phyloP scores from a whole-genome alignment of 2,797 vertebrate species.

The Acrocephalus scirpaceus region DNA sequence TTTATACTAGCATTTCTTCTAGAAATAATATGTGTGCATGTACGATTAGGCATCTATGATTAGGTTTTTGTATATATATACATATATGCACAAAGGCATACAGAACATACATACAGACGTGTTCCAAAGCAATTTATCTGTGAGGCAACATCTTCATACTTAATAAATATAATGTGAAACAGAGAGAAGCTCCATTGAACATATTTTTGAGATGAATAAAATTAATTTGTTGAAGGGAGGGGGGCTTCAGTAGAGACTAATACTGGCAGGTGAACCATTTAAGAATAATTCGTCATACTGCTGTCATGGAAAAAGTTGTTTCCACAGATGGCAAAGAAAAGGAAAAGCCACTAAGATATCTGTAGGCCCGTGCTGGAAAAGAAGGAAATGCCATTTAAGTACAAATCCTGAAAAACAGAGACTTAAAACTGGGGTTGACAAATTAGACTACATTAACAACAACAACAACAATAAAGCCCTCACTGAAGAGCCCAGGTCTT shows the following conservation, averaged over 20 bases:
- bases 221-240: not conserved
- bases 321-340: not conserved
- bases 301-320: not conserved
- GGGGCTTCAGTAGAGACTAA: not conserved
- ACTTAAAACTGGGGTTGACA: not conserved
- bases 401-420: not conserved
- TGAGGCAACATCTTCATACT: not conserved
- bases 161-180: not conserved
- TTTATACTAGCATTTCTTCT: not conserved
- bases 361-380: not conserved
- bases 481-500: not conserved
- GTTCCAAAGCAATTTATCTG: not conserved
- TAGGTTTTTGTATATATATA: rapidly evolving
- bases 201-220: not conserved
- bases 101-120: rapidly evolving
- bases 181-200: not conserved
- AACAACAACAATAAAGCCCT: not conserved
- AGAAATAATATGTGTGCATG: not conserved
- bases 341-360: not conserved
- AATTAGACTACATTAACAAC: not conserved
- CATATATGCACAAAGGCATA: not conserved
- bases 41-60: not conserved
- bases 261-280: not conserved
- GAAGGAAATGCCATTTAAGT: not conserved
- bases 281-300: not conserved